Evolutionary conservation across 2,113 vertebrate species (phyloP), one percentile per base, ranked within the genome.

Genomic region (Nematolebias whitei): DNA sequence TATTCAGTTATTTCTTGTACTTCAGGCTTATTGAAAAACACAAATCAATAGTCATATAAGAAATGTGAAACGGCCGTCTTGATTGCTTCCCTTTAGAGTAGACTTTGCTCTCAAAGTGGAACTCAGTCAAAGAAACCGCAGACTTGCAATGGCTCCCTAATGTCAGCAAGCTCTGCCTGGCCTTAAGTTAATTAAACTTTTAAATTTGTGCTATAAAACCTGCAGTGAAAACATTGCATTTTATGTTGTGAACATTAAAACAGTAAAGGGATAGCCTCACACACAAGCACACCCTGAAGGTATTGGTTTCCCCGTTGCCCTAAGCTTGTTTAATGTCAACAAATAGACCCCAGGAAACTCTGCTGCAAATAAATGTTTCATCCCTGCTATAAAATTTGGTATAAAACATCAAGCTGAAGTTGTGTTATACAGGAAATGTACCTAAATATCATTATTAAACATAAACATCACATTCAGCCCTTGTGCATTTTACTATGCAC

Each of bases 21-120:
- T 48, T 72, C 1, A 9, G 24, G 56, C 15, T 86, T 85, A 83
- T 83, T 89, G 71, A 76, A 87, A 84, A 88, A 76, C 48, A 82
- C 66, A 75, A 87, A 88, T 88, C 78, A 81, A 62, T 63, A 61
- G 71, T 70, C 44, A 68, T 35, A 61, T 49, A 75, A 66, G n/a
- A 68, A 79, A 47, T 39, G 40, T 38, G 35, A 20, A 63, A 56
- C 23, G 74, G 22, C 5, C 18, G 44, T 74, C 20, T 15, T 39
- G 20, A 67, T 77, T 73, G n/a, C 41, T 39, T 78, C 73, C 59
- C 71, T 51, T 59, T 63, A 51, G 82, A 71, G 58, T 53, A 58
- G 53, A 40, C 68, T 50, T 48, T 66, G 47, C 51, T 55, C 57
- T 70, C 41, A 45, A 20, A 45, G 62, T 32, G n/a, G 65, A 68